Evolutionary conservation across 2,113 vertebrate genomes (phyloP), one percentile per base, ranked within the genome.

Genomic region (Neolamprologus sp.): DNA sequence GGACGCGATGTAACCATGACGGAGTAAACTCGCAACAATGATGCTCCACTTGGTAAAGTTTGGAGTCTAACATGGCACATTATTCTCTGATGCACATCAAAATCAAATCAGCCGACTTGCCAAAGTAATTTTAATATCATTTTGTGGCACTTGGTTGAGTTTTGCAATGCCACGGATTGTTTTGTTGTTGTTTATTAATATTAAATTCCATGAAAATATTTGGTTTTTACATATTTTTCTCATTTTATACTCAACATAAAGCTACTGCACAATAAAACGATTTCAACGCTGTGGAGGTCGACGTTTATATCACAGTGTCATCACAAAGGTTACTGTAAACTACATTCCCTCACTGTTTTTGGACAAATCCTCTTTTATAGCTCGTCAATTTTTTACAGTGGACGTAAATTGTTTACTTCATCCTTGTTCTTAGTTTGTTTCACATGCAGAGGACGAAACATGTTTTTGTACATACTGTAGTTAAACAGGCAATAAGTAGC

Each of bases 81-180:
- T 93, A 80, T 89, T 94, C 91, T 94, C 92, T 91, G 88, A 96
- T 94, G 94, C 95, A 94, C 95, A 96, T 93, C 42, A 82, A 94
- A 91, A 90, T 82, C 81, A 55, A 93, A 86, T 82, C 86, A 93
- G 91, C 87, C 68, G 87, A 93, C 91, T 96, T 96, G 95, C 96
- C 96, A 96, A 97, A 97, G 95, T 94, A 90, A 88, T 91, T 92
- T 88, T 88, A 81, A 73, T 89, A 90, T 91, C 5, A 87, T 88
- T 93, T 90, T 89, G 83, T 91, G 81, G 85, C 89, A 89, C 89
- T 57, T 14, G 28, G 40, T 90, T 85, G 26, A 33, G 73, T 91
- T 93, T 91, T 93, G 85, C 90, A 90, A 81, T 53, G 40, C 78
- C 49, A 65, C 55, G 35, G 11, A 49, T 47, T 80, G 81, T 89